Conservation (phyloP, 2,888 invertebrate species). For the Hyalella azteca region DNA sequence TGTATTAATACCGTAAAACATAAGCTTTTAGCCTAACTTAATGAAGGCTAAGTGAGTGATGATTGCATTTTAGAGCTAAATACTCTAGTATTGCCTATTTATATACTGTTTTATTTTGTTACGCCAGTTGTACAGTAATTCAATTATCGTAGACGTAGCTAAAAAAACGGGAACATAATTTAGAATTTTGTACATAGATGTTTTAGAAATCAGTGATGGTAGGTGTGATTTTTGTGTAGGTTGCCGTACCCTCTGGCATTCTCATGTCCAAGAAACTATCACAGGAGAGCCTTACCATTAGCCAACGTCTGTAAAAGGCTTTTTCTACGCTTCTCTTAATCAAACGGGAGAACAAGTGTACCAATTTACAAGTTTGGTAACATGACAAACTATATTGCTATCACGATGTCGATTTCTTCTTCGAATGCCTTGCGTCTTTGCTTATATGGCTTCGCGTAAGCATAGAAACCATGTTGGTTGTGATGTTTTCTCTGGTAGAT, state of each 20-base stretch:
- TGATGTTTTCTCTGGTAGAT: too few species aligned
- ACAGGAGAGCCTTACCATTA: not conserved
- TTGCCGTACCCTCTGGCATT: not conserved
- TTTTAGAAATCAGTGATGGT: not conserved
- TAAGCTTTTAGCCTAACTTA: not conserved
- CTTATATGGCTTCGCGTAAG: too few species aligned
- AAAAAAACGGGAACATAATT: conserved; percentile 24
- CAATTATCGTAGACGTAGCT: not conserved
- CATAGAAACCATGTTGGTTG: too few species aligned
- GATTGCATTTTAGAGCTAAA: conserved; percentile 32
- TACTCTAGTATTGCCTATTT: conserved; percentile 12
- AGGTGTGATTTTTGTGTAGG: conserved; percentile 3
- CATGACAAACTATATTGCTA: too few species aligned
- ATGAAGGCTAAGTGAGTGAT: conserved; percentile 29
- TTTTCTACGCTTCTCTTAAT: not conserved
- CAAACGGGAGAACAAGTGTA: not conserved
- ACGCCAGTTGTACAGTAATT: conserved; percentile 30
- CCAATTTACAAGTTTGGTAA: too few species aligned
- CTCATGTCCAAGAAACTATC: not conserved
- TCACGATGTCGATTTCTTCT: too few species aligned
- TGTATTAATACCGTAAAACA: conserved; percentile 6
- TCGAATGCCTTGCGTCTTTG: too few species aligned
- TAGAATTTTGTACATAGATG: conserved; percentile 28
- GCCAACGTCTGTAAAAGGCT: not conserved
- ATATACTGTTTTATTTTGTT: conserved; percentile 29